Evolutionary conservation across 2,797 vertebrate species (phyloP), one percentile per base, ranked within the genome.

Genomic region (Tauraco hartlaubi): DNA sequence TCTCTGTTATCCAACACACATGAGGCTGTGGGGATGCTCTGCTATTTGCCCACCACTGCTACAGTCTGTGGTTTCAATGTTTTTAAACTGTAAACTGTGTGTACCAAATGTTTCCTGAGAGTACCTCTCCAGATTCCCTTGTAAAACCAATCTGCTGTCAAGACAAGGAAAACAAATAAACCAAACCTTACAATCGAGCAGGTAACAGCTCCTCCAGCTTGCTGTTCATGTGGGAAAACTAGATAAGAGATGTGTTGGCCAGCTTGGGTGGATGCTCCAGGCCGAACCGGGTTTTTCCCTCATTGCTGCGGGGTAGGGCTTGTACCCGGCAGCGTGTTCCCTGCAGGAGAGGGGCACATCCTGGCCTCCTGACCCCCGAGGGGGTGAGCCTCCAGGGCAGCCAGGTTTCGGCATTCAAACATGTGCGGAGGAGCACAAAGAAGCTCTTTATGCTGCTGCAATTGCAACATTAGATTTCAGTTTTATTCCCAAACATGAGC

Each of bases 381-480:
- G 86, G 88, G 81, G 84, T 85, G 73, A 88, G 88, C 94, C 94
- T 97, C 83, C 82, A 88, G 96, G 97, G 92, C 87, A 96, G 82
- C 91, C 94, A 97, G 94, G 87, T 95, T 93, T 91, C 92, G 21
- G 75, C 93, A 92, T 91, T 94, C 90, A 92, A 79, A 95, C 93
- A 97, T 86, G 85, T 97, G 95, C 94, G 44, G 66, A 61, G 86
- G 64, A 97, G 83, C 90, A 98, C 97, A 98, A 98, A 97, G 95
- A 75, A 74, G 54, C 92, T 61, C 92, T 98, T 98, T 97, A 92
- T 98, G 80, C 91, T 5, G 25, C 91, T 91, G 95, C 95, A 95
- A 93, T 97, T 97, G 96, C 96, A 94, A 95, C 93, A 85, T 93
- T 93, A 90, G 85, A 96, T 98, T 92, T 95, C 95, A 96, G 97